Evolutionary conservation across 2,888 invertebrate species (phyloP).

Genomic region (Melinaea marsaeus): DNA sequence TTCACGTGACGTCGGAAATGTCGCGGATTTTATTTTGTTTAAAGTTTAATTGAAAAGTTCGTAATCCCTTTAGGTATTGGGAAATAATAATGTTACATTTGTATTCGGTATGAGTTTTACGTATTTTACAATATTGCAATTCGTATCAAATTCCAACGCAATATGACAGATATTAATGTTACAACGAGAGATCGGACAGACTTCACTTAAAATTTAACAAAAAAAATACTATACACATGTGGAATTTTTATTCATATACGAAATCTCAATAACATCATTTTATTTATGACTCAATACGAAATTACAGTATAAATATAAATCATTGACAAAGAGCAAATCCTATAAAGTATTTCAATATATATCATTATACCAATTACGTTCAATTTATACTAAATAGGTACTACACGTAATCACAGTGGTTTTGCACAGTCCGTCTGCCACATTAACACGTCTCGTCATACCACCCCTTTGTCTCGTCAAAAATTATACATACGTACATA

Average conservation of each 20-base stretch:
- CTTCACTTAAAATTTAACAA: too few species aligned
- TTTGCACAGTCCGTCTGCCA: constrained; percentile 31
- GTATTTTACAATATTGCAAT: neutral
- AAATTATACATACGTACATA: constrained; percentile 45
- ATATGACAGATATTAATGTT: too few species aligned
- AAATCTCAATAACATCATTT: too few species aligned
- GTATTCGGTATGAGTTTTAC: neutral
- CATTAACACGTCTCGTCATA: constrained; percentile 63
- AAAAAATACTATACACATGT: too few species aligned
- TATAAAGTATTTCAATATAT: too few species aligned
- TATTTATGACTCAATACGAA: too few species aligned
- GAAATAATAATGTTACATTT: constrained; percentile 1
- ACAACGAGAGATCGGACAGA: too few species aligned
- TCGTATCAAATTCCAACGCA: too few species aligned
- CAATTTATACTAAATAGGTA: neutral
- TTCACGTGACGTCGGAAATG: constrained; percentile 51
- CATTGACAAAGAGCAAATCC: too few species aligned
- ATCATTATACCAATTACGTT: constrained; percentile 19
- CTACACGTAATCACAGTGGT: constrained; percentile 22
- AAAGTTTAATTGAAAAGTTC: constrained; percentile 8
- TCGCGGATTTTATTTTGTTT: constrained; percentile 23
- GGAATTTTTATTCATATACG: too few species aligned
- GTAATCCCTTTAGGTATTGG: constrained; percentile 6
- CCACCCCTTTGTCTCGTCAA: constrained; percentile 61
- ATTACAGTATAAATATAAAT: too few species aligned